Evolutionary conservation across 37 sponge, comb jelly and placozoan genomes (phyloP).

Genomic region (Theonella swinhoei): DNA sequence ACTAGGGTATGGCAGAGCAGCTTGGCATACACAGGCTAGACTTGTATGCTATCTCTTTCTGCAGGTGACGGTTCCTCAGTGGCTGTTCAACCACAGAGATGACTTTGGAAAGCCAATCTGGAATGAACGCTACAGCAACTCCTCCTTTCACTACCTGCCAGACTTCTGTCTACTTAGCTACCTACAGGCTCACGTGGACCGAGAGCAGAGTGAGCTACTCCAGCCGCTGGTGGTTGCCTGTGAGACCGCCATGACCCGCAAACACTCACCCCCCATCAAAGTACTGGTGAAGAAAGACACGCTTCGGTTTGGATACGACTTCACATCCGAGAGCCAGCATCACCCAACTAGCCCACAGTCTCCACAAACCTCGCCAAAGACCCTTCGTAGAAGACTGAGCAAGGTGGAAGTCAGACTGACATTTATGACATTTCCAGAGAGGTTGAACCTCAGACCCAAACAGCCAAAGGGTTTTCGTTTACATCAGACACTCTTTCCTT

Average conservation of each 20-base stretch:
- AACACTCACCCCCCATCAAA: background rate
- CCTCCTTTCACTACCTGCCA: background rate
- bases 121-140: background rate
- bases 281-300: background rate
- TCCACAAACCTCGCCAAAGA: constrained; percentile 16
- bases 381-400: too few species aligned
- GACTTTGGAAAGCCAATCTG: constrained; percentile 5
- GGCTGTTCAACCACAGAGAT: constrained; percentile 30
- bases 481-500: constrained; percentile 46
- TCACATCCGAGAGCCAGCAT: background rate
- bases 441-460: background rate
- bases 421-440: too few species aligned
- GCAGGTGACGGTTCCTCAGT: constrained; percentile 36
- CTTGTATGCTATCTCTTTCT: background rate
- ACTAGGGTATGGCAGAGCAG: too few species aligned
- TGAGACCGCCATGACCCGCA: constrained; percentile 8
- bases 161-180: constrained; percentile 41
- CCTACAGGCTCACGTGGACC: constrained; percentile 7
- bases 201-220: constrained; percentile 18
- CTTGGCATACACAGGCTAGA: too few species aligned
- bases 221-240: constrained; percentile 26
- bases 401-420: too few species aligned
- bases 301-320: constrained; percentile 39
- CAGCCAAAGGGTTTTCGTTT: constrained; percentile 4
- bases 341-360: constrained; percentile 2